Evolutionary conservation across 2,797 vertebrate genomes (phyloP), one percentile per base, ranked within the genome.

Genomic region (Eulemur coronatus): DNA sequence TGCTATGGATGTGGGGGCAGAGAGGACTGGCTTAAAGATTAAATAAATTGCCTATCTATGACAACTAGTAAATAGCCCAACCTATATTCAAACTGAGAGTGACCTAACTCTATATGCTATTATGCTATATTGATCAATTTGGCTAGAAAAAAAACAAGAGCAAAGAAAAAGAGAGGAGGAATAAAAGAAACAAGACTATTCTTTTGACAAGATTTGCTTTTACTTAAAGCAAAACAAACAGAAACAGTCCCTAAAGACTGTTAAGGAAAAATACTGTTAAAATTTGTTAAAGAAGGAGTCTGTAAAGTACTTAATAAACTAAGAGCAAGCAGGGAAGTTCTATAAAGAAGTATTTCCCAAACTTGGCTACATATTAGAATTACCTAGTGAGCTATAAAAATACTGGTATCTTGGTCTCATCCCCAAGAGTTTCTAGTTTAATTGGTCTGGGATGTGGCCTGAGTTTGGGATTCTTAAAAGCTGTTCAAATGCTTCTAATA

Each of bases 171-270:
- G 69, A 63, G 50, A 55, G 33, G 6, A 63, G 11, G 30, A 78
- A 65, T 28, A 61, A 89, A 70, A 38, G 46, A 88, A 88, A 41
- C 35, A 96, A 73, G 46, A 76, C 75, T 76, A 82, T 91, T 94
- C 89, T 78, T 97, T 95, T 84, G 13, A 4, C 81, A 81, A 57
- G 30, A 85, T 59, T 92, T 90, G 28, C 41, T 90, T 92, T 95
- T 84, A 52, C 91, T 94, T 88, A 93, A 95, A 88, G 81, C 78
- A 84, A 96, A 95, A 61, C 11, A 96, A 88, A 82, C 38, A 91
- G 38, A 97, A 94, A 92, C 41, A 14, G 7, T 87, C 65, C 75
- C 63, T 67, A 76, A 92, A 96, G 89, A 87, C 76, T 89, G 41
- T 81, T 90, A 87, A 82, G 73, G 61, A 84, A 93, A 84, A n/a